These are phyloP conservation scores for Bemisia tabaci DNA, from an alignment of 1,140 invertebrate species.

Conservation along the genomic window DNA sequence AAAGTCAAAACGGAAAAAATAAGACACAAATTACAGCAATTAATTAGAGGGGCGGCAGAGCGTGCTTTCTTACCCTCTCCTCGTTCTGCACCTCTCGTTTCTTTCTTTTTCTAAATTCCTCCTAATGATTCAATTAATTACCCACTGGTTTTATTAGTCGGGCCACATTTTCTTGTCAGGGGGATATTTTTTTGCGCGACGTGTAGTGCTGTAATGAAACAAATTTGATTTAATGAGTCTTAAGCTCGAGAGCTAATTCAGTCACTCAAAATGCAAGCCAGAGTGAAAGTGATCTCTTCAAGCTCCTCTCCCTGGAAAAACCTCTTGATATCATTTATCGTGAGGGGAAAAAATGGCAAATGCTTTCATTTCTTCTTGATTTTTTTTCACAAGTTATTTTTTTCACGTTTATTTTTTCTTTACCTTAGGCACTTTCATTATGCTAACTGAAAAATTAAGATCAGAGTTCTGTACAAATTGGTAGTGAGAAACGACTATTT, in stretches of 20 bases:
- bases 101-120: not conserved
- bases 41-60: not conserved
- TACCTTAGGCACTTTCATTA: too few species aligned
- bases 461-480: too few species aligned
- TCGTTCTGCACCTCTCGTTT: not conserved
- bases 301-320: too few species aligned
- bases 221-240: not conserved
- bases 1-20: not conserved
- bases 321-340: too few species aligned
- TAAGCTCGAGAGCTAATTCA: conserved; percentile 1
- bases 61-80: not conserved
- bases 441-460: too few species aligned
- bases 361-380: too few species aligned
- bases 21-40: not conserved
- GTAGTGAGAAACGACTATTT: too few species aligned
- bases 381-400: too few species aligned
- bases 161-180: not conserved
- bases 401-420: too few species aligned
- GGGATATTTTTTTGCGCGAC: not conserved
- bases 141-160: not conserved
- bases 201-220: not conserved
- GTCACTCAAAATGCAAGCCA: too few species aligned
- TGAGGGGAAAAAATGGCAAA: too few species aligned
- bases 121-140: not conserved
- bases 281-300: too few species aligned